Base-by-base conservation (phyloP, 2,888 invertebrate genomes). In the Spatulosminthurus flaviceps region DNA sequence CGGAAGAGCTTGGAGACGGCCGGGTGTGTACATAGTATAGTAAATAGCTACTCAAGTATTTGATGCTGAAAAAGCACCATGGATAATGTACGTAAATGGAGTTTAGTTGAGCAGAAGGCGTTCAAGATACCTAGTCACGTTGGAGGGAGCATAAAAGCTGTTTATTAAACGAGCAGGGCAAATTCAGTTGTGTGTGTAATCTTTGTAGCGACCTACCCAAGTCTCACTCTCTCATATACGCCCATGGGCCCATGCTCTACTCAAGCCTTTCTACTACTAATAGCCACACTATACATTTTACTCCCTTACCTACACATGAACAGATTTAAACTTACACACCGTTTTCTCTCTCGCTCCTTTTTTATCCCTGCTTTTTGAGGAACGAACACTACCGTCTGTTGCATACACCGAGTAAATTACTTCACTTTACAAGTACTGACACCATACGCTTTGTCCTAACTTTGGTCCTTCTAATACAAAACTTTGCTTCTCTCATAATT, bases 91-190 rank as follows among this genome's bases (percentile, higher is more conserved):
- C 76, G 79, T 79, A 79, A 79, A 79, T 79, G 73, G 79, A 79
- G 64, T 64, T 69, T 60, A 69, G 70, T 64, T 69, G 69, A 22
- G 64, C 77, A 77, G 79, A 77, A 81, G 81, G 79, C 81, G 80
- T 80, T 74, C 78, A 75, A 77, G 81, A 81, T 78, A 79, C 81
- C 81, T 75, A 81, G 81, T 81, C 81, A 81, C 78, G 81, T 74
- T 74, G 61, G 60, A 78, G 72, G 69, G 73, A 77, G 72, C 78
- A 76, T 78, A 77, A 80, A 81, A 79, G 79, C 81, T 81, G 81
- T 81, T 81, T 81, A 81, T 81, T 79, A 81, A 80, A 81, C 61
- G 77, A 78, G 74, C 77, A 77, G 78, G 77, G 81, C 79, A 79
- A 79, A 79, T 79, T 81, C 75, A 81, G 79, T 81, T 79, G 74